Percentiles rank a stretch among this genome's conserved stretches.
phyloP scores from a whole-genome alignment of 2,113 vertebrate species.

The Perca schrenkii region DNA sequence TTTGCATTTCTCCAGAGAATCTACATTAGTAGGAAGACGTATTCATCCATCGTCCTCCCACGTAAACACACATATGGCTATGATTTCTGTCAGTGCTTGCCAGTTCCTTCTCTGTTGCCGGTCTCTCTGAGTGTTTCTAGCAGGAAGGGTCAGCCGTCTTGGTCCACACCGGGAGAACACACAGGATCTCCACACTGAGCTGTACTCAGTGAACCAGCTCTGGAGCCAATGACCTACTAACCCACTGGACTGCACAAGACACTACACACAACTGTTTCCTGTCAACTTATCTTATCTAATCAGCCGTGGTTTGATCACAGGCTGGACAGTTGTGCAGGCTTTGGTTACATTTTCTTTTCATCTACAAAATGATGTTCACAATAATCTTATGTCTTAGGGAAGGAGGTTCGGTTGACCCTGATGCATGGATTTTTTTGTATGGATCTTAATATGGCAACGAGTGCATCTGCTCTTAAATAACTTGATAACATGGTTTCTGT shows the following conservation, averaged over 20 bases:
- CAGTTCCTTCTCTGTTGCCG: constrained; percentile 31
- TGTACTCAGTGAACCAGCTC: constrained; percentile 71
- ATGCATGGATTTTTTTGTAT: neutral
- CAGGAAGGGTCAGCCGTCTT: constrained; percentile 69
- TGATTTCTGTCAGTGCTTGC: constrained; percentile 44
- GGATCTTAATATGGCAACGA: neutral
- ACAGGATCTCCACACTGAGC: constrained; percentile 45
- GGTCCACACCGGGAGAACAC: constrained; percentile 47
- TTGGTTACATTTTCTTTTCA: neutral
- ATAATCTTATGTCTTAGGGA: neutral
- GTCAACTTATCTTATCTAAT: constrained; percentile 18
- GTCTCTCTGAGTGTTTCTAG: constrained; percentile 40
- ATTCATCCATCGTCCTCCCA: constrained; percentile 47
- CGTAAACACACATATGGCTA: constrained; percentile 44
- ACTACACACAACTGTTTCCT: constrained; percentile 36
- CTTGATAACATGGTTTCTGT: neutral
- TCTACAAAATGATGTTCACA: neutral
- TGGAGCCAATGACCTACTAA: constrained; percentile 63
- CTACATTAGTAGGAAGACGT: constrained; percentile 45
- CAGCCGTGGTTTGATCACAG: constrained; percentile 21
- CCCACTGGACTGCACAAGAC: constrained; percentile 29
- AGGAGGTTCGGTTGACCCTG: neutral
- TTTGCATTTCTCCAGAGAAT: constrained; percentile 61
- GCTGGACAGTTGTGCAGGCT: neutral
- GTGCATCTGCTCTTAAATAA: neutral